These are phyloP conservation scores for Podargus strigoides DNA, from an alignment of 2,797 vertebrate genomes.

Conservation along the genomic window DNA sequence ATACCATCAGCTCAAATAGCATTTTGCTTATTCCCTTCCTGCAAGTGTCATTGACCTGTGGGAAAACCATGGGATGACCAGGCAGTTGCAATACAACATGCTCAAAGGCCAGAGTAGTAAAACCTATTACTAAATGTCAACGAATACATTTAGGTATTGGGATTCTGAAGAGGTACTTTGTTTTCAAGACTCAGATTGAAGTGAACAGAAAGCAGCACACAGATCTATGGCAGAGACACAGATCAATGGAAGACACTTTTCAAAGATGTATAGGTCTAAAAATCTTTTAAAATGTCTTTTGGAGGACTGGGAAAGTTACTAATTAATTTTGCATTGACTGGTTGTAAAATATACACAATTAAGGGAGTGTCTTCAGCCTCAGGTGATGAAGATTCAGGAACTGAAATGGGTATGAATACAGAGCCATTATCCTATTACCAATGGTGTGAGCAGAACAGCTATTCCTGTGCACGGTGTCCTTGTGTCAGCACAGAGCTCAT, in stretches of 20 bases:
- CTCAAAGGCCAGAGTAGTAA: slow-evolving; percentile 64
- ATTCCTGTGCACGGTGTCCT: not conserved
- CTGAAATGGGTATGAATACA: not conserved
- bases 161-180: slow-evolving; percentile 5
- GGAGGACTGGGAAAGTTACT: not conserved
- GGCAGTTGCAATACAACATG: not conserved
- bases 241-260: slow-evolving; percentile 25
- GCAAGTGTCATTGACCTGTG: not conserved
- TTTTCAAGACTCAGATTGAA: slow-evolving; percentile 5
- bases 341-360: slow-evolving; percentile 30
- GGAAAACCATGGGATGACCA: not conserved
- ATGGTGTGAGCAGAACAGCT: not conserved
- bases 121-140: slow-evolving; percentile 66
- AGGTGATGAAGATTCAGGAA: not conserved
- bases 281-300: slow-evolving; percentile 31
- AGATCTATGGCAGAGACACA: not conserved
- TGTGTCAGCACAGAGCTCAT: not conserved
- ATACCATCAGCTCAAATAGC: not conserved
- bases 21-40: slow-evolving; percentile 18
- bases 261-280: slow-evolving; percentile 22
- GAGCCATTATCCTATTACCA: not conserved
- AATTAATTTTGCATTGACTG: slow-evolving; percentile 37
- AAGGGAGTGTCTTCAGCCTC: not conserved
- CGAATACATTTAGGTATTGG: slow-evolving; percentile 38
- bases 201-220: not conserved